Evolutionary conservation across 2,113 vertebrate species (phyloP).

Genomic region (Mohoua ochrocephala): DNA sequence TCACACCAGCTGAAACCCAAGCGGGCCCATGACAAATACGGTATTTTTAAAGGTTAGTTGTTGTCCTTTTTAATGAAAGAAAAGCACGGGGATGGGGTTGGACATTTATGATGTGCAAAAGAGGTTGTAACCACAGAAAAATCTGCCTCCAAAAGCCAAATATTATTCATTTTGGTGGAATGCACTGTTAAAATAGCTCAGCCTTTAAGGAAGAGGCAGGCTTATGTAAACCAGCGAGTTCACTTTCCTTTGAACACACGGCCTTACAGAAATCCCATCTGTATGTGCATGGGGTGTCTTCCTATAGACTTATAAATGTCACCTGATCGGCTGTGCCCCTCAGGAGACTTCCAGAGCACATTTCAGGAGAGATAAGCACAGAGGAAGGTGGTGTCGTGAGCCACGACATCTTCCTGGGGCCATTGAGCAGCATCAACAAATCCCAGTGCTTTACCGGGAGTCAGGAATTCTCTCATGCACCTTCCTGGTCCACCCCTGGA

Average conservation of each 20-base stretch:
- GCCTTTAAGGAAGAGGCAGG: conserved; percentile 39
- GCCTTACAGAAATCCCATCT: not conserved
- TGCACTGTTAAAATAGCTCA: conserved; percentile 30
- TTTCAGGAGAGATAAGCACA: not conserved
- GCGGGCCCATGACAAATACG: not conserved
- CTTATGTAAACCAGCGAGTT: conserved; percentile 34
- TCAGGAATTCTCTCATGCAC: not conserved
- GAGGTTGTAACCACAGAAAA: conserved; percentile 61
- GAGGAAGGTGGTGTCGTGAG: not conserved
- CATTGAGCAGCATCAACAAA: not conserved
- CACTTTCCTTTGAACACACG: not conserved
- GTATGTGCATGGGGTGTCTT: not conserved
- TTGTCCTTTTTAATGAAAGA: conserved; percentile 54
- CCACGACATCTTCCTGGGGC: not conserved
- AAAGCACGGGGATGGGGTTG: conserved; percentile 44
- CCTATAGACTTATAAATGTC: not conserved
- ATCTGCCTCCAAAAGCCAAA: conserved; percentile 52
- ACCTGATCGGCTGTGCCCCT: not conserved
- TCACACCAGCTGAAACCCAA: not conserved
- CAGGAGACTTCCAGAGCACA: not conserved
- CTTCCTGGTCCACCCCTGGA: not conserved
- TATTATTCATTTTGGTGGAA: conserved; percentile 62
- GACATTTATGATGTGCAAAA: conserved; percentile 56
- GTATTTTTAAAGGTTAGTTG: conserved; percentile 38
- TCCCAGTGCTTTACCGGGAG: not conserved